Percentiles rank a stretch among this genome's conserved stretches.
Conservation (phyloP, 2,888 invertebrate species). For the Melieria crassipennis region DNA sequence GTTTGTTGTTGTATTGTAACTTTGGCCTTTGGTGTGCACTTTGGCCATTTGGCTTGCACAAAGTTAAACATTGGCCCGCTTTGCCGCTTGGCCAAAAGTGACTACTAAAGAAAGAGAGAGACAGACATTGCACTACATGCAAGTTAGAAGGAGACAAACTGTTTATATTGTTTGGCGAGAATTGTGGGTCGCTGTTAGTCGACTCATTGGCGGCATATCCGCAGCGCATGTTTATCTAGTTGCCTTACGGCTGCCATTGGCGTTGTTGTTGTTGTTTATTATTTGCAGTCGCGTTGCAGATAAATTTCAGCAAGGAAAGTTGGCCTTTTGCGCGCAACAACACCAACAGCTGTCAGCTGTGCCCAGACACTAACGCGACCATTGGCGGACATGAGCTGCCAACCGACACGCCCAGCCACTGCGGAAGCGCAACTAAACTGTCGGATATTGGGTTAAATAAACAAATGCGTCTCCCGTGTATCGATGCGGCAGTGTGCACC, state of each 20-base stretch:
- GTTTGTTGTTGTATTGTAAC: background rate
- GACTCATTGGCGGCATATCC: slow-evolving; percentile 9
- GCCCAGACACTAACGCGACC: background rate
- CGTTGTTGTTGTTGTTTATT: background rate
- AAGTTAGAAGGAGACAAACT: too few species aligned
- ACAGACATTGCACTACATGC: background rate
- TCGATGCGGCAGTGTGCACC: background rate
- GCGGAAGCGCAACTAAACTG: slow-evolving; percentile 7
- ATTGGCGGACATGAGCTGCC: background rate
- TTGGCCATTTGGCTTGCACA: slow-evolving; percentile 5
- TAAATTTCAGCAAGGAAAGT: slow-evolving; percentile 20
- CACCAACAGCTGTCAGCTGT: slow-evolving; percentile 23
- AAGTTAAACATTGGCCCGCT: background rate
- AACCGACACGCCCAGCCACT: background rate
- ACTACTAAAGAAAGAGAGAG: background rate
- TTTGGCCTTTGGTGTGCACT: background rate
- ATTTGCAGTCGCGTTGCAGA: background rate
- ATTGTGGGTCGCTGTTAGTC: background rate
- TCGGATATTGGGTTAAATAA: slow-evolving; percentile 21
- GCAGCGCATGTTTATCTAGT: slow-evolving; percentile 8
- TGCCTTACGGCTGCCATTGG: slow-evolving; percentile 4
- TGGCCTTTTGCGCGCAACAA: slow-evolving; percentile 5
- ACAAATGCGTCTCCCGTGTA: slow-evolving; percentile 3
- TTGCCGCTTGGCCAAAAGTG: background rate
- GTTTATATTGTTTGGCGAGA: background rate